Percentiles rank a stretch among this genome's conserved stretches.
These are phyloP conservation scores for Sakesphorus luctuosus DNA, from an alignment of 2,113 vertebrate genomes.

Conservation along the genomic window DNA sequence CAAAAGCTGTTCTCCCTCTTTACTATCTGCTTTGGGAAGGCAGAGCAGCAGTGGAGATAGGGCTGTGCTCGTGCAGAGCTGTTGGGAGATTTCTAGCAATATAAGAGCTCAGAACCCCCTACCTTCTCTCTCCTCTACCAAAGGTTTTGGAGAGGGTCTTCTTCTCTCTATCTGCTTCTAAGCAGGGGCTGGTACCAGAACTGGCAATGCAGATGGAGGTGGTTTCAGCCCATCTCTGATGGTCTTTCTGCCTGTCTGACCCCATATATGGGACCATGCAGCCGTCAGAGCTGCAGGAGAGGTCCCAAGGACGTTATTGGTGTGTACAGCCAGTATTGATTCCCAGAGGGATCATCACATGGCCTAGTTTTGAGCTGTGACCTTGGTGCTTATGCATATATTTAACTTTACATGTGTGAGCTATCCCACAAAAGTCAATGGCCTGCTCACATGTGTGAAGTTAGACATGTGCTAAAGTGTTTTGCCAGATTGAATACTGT, in stretches of 20 bases:
- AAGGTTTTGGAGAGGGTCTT: neutral
- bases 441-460: neutral
- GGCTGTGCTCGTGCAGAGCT: neutral
- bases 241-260: neutral
- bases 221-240: neutral
- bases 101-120: neutral
- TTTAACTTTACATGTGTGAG: neutral
- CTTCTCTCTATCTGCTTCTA: neutral
- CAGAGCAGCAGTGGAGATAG: neutral
- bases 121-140: neutral
- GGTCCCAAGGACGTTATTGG: neutral
- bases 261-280: neutral
- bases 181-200: neutral
- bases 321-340: neutral
- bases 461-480: slow-evolving; percentile 25
- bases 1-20: slow-evolving; percentile 9
- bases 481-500: slow-evolving; percentile 18
- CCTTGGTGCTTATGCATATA: neutral
- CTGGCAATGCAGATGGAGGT: neutral
- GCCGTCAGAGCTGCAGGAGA: neutral
- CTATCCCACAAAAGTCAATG: neutral
- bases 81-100: neutral
- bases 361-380: neutral
- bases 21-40: neutral
- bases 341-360: neutral